These are phyloP conservation scores for Vultur gryphus DNA, from an alignment of 2,797 vertebrate species.

Conservation along the genomic window DNA sequence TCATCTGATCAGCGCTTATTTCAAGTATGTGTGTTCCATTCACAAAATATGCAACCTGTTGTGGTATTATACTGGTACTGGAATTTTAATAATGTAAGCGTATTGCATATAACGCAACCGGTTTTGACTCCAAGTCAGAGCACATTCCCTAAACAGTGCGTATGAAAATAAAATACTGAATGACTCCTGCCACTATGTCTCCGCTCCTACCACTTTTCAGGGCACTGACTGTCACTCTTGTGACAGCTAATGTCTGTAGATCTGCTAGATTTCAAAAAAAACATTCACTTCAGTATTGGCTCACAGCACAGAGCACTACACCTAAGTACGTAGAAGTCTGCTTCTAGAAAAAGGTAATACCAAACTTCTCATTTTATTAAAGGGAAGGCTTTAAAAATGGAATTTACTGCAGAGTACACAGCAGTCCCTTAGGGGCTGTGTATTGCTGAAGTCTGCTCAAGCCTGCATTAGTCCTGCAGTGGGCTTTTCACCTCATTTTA, in stretches of 20 bases:
- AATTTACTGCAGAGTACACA: not conserved
- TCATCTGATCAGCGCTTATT: not conserved
- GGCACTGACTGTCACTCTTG: not conserved
- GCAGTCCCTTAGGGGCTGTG: not conserved
- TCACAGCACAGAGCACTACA: not conserved
- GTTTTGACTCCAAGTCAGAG: not conserved
- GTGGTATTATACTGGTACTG: not conserved
- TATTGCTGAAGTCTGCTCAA: not conserved
- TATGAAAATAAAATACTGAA: not conserved
- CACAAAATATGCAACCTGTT: not conserved
- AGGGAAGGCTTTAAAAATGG: not conserved
- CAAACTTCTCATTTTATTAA: not conserved
- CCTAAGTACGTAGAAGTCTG: not conserved
- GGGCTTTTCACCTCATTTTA: not conserved
- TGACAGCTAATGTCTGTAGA: not conserved
- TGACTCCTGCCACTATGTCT: not conserved
- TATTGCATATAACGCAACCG: fast-evolving
- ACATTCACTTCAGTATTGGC: not conserved
- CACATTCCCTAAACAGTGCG: no score
- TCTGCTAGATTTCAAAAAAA: not conserved
- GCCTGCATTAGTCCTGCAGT: not conserved
- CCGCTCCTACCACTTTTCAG: not conserved
- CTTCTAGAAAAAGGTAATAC: not conserved
- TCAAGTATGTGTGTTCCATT: not conserved
- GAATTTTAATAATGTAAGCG: not conserved